phyloP scores from a whole-genome alignment of 2,113 vertebrate species.

The Rhegmatorhina hoffmannsi region DNA sequence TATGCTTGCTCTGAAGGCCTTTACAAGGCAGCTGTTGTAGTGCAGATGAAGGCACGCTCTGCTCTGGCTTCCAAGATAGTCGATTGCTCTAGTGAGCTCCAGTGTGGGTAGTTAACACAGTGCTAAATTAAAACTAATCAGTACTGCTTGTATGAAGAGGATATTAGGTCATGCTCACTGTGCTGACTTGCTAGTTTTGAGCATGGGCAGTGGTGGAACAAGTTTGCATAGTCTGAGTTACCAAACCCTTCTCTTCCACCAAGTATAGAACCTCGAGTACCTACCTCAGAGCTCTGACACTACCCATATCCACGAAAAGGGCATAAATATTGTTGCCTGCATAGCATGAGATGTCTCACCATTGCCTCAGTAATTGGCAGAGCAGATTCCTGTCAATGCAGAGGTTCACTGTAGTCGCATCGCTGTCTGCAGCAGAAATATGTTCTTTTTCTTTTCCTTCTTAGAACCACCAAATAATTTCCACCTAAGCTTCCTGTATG shows the following conservation, averaged over 20 bases:
- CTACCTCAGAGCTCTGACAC: not conserved
- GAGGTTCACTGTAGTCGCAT: not conserved
- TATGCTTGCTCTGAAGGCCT: not conserved
- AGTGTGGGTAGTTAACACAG: not conserved
- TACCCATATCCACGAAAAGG: not conserved
- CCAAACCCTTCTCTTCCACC: not conserved
- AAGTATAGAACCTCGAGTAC: not conserved
- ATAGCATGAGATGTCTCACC: not conserved
- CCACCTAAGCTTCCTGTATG: not conserved
- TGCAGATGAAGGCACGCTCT: not conserved
- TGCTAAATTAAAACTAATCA: not conserved
- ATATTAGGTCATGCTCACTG: not conserved
- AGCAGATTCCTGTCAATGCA: not conserved
- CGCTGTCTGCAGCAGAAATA: rapidly evolving
- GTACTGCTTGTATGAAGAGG: not conserved
- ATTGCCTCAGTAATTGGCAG: not conserved
- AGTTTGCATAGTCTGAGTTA: not conserved
- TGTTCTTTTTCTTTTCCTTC: not conserved
- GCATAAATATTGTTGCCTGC: not conserved
- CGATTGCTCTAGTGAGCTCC: not conserved
- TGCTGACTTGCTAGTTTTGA: not conserved
- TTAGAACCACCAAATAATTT: not conserved
- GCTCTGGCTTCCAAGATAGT: not conserved
- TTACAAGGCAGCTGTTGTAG: not conserved
- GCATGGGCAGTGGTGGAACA: not conserved